phyloP scores from a whole-genome alignment of 1,140 invertebrate genomes.

The Lordiphosa collinella region DNA sequence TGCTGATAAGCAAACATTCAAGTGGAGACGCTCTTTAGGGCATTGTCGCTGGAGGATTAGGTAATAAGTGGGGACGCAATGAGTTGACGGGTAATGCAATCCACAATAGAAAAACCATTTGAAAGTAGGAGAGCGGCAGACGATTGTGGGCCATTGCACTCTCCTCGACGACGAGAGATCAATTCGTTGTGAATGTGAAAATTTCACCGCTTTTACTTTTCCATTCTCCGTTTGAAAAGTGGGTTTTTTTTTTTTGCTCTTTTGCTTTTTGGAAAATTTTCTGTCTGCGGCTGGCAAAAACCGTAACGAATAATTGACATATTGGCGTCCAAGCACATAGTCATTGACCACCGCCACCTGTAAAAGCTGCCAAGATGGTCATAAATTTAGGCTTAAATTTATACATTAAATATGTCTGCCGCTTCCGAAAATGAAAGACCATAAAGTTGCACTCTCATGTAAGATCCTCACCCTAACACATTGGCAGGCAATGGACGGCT shows the following conservation, averaged over 20 bases:
- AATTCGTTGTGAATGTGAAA: conserved; percentile 72
- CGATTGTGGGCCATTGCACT: conserved; percentile 50
- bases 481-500: neutral
- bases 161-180: conserved; percentile 63
- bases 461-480: neutral
- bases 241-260: conserved; percentile 31
- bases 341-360: too few species aligned
- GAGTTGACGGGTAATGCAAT: conserved; percentile 37
- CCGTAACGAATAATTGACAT: conserved; percentile 11
- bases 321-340: neutral
- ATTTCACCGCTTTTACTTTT: conserved; percentile 77
- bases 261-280: conserved; percentile 13
- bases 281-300: conserved; percentile 9
- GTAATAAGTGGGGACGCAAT: conserved; percentile 41
- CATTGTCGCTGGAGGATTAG: conserved; percentile 31
- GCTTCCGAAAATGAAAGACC: too few species aligned
- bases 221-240: conserved; percentile 41
- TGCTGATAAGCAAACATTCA: conserved; percentile 5
- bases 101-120: conserved; percentile 38
- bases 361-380: too few species aligned
- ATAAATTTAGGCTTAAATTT: too few species aligned
- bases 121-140: conserved; percentile 57
- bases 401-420: too few species aligned
- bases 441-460: neutral
- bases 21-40: conserved; percentile 13